Percentiles rank a stretch among this genome's conserved stretches.
These are phyloP conservation scores for Lasioglossum leucozonium DNA, from an alignment of 2,888 invertebrate genomes.

Conservation along the genomic window DNA sequence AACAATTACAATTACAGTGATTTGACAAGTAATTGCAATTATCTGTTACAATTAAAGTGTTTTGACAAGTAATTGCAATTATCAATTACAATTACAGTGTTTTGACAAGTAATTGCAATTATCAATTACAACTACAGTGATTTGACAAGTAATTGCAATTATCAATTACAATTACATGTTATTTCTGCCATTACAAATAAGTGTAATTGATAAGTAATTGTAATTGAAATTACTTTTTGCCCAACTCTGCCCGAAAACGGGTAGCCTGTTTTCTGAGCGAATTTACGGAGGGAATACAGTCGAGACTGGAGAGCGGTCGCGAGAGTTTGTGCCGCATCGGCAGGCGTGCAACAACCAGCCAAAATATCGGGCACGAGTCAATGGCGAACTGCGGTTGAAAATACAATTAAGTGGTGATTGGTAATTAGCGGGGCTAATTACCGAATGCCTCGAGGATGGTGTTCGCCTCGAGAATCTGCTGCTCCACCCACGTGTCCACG, in stretches of 20 bases:
- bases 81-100: too few species aligned
- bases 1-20: too few species aligned
- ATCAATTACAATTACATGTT: too few species aligned
- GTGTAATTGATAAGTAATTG: too few species aligned
- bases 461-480: slow-evolving; percentile 97
- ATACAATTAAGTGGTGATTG: slow-evolving; percentile 27
- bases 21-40: too few species aligned
- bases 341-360: background rate
- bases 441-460: slow-evolving; percentile 97
- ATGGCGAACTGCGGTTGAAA: slow-evolving; percentile 9
- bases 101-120: too few species aligned
- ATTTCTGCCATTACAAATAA: too few species aligned
- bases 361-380: background rate
- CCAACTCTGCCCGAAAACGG: background rate
- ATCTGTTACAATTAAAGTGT: too few species aligned
- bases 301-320: background rate
- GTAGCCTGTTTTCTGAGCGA: background rate
- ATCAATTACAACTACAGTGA: too few species aligned
- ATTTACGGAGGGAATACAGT: background rate
- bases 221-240: too few species aligned
- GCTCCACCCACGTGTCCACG: slow-evolving; percentile 96
- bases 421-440: slow-evolving; percentile 83
- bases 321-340: background rate
- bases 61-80: too few species aligned
- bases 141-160: too few species aligned